These are phyloP conservation scores for Neodontobutis hainanensis DNA, from an alignment of 2,113 vertebrate genomes.

Conservation along the genomic window DNA sequence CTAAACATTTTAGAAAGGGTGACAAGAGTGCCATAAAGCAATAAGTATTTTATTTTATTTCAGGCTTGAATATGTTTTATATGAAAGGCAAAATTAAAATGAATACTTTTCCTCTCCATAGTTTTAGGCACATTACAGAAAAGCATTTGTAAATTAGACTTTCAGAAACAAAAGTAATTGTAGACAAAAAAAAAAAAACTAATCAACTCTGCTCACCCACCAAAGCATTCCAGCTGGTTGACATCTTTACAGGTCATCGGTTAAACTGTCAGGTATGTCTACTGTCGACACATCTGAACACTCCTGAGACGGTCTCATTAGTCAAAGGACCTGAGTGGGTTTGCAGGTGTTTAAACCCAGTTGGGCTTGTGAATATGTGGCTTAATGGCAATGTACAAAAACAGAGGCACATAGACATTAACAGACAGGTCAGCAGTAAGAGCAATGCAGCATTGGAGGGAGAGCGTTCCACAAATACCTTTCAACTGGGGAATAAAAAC, in stretches of 20 bases:
- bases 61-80: slow-evolving; percentile 83
- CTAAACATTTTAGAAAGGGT: not conserved
- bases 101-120: slow-evolving; percentile 70
- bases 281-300: slow-evolving; percentile 1
- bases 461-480: slow-evolving; percentile 32
- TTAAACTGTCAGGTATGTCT: not conserved
- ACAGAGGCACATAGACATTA: slow-evolving; percentile 57
- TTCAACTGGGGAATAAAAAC: not conserved
- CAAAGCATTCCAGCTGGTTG: slow-evolving; percentile 30
- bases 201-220: slow-evolving; percentile 34
- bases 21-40: slow-evolving; percentile 48
- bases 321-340: slow-evolving; percentile 39
- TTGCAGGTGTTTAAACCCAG: slow-evolving; percentile 40
- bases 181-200: slow-evolving; percentile 35
- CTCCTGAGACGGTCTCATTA: slow-evolving; percentile 22
- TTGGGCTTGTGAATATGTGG: slow-evolving; percentile 48
- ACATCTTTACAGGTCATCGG: slow-evolving; percentile 27
- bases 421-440: slow-evolving; percentile 47
- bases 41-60: slow-evolving; percentile 84
- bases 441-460: slow-evolving; percentile 49
- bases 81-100: slow-evolving; percentile 84
- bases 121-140: slow-evolving; percentile 85
- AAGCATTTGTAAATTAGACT: slow-evolving; percentile 75
- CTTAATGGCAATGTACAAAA: slow-evolving; percentile 50
- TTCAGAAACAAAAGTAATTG: slow-evolving; percentile 20